Percentiles rank a stretch among this genome's conserved stretches.
Conservation (phyloP, 2,888 invertebrate species). For the Lasius fuliginosus region DNA sequence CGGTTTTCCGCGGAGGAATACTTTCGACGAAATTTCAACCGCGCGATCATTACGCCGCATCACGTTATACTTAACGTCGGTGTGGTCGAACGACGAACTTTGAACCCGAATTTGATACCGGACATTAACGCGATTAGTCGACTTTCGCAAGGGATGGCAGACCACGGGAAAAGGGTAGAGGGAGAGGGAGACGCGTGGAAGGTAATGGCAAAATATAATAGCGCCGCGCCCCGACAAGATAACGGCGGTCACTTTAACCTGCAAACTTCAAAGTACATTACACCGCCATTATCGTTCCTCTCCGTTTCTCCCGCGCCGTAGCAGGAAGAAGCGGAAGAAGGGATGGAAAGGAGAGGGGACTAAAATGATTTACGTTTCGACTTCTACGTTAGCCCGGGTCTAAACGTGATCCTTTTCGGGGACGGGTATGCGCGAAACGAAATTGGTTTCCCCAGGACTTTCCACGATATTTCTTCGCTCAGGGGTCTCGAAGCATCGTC, state of each 20-base stretch:
- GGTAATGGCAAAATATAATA: constrained; percentile 65
- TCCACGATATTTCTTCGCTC: constrained; percentile 69
- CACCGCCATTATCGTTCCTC: constrained; percentile 66
- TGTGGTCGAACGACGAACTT: constrained; percentile 35
- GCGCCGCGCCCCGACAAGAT: constrained; percentile 62
- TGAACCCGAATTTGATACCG: constrained; percentile 41
- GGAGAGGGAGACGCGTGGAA: not conserved
- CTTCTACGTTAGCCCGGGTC: constrained; percentile 66
- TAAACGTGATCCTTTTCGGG: constrained; percentile 59
- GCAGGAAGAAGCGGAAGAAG: not conserved
- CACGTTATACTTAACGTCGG: constrained; percentile 33
- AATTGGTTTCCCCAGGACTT: constrained; percentile 41
- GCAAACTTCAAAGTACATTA: constrained; percentile 68
- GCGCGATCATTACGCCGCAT: not conserved
- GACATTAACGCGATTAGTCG: constrained; percentile 53
- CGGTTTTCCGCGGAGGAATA: not conserved
- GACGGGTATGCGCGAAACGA: constrained; percentile 35
- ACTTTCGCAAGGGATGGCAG: constrained; percentile 43
- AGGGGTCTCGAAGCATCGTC: constrained; percentile 67
- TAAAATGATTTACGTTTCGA: constrained; percentile 69
- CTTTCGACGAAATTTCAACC: constrained; percentile 27
- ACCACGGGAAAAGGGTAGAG: not conserved
- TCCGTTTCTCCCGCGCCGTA: constrained; percentile 33
- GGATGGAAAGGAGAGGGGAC: constrained; percentile 35
- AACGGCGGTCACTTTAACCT: constrained; percentile 67